A percentile compares a stretch with the other conserved stretches of the same genome.
phyloP scores from a whole-genome alignment of 2,797 vertebrate species.

The Sebastes minor region DNA sequence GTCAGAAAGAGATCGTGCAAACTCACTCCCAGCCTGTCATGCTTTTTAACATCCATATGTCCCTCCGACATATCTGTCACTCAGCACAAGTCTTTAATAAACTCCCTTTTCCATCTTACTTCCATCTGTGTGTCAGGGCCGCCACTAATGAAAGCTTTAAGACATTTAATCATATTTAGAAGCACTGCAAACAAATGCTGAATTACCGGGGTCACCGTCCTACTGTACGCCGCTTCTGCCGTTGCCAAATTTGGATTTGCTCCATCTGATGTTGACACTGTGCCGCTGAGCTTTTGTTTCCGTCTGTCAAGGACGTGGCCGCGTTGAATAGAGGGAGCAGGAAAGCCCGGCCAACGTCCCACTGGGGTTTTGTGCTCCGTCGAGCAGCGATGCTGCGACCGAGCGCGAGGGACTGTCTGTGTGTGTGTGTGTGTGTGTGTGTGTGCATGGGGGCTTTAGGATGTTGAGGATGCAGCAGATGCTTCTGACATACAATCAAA shows the following conservation, averaged over 20 bases:
- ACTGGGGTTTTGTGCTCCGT: constrained; percentile 64
- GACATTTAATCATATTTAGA: constrained; percentile 33
- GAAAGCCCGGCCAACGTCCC: constrained; percentile 54
- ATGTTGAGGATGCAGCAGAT: constrained; percentile 43
- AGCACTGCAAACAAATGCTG: constrained; percentile 14
- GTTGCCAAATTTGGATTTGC: constrained; percentile 58
- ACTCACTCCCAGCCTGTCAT: constrained; percentile 71
- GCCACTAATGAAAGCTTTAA: constrained; percentile 2
- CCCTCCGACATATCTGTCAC: constrained; percentile 42
- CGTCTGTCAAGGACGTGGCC: constrained; percentile 60
- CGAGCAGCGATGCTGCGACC: constrained; percentile 33
- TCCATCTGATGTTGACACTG: constrained; percentile 73
- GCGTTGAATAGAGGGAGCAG: constrained; percentile 51
- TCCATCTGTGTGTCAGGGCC: constrained; percentile 1
- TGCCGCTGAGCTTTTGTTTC: constrained; percentile 68
- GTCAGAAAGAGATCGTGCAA: constrained; percentile 68
- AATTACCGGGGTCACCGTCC: constrained; percentile 33
- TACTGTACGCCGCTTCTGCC: constrained; percentile 37
- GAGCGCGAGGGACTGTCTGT: constrained; percentile 11
- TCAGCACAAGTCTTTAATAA: constrained; percentile 39
- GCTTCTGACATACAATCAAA: constrained; percentile 29
- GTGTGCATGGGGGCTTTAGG: background rate
- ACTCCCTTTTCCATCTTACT: constrained; percentile 5
- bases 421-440: constrained; percentile 6
- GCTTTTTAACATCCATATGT: constrained; percentile 79